phyloP scores from a whole-genome alignment of 2,113 vertebrate genomes.

The Eulacestoma nigropectus region DNA sequence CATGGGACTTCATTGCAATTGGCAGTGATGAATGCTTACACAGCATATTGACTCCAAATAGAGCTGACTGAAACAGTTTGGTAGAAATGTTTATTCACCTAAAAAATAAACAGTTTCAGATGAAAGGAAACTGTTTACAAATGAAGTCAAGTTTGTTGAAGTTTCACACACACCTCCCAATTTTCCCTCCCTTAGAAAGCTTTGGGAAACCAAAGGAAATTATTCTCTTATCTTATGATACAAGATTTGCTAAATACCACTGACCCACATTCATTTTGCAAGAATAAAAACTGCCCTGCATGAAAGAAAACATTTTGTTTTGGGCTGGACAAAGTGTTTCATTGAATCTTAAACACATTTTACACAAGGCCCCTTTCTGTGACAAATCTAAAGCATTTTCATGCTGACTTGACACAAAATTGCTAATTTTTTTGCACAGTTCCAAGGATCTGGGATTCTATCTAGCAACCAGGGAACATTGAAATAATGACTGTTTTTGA shows the following conservation, averaged over 20 bases:
- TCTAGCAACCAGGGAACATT: not conserved
- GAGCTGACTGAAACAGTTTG: not conserved
- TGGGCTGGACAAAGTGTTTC: not conserved
- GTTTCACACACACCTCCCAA: not conserved
- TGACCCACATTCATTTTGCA: not conserved
- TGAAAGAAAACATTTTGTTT: conserved; percentile 37
- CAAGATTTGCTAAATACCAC: not conserved
- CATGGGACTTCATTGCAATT: not conserved
- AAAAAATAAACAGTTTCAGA: not conserved
- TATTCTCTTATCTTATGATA: not conserved
- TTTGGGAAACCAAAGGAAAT: not conserved
- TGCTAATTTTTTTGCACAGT: not conserved
- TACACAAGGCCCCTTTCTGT: not conserved
- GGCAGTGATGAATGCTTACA: not conserved
- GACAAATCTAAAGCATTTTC: conserved; percentile 9
- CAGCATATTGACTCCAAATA: not conserved
- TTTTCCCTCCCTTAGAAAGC: not conserved
- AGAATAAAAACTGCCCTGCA: not conserved
- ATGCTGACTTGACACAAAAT: conserved; percentile 31
- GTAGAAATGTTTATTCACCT: not conserved
- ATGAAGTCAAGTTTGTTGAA: not conserved
- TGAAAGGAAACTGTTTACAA: not conserved
- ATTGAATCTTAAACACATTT: not conserved
- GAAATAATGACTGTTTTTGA: conserved; percentile 38
- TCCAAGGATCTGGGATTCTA: not conserved